These are phyloP conservation scores for Pachyuromys duprasi DNA, from an alignment of 2,797 vertebrate genomes.

Conservation along the genomic window DNA sequence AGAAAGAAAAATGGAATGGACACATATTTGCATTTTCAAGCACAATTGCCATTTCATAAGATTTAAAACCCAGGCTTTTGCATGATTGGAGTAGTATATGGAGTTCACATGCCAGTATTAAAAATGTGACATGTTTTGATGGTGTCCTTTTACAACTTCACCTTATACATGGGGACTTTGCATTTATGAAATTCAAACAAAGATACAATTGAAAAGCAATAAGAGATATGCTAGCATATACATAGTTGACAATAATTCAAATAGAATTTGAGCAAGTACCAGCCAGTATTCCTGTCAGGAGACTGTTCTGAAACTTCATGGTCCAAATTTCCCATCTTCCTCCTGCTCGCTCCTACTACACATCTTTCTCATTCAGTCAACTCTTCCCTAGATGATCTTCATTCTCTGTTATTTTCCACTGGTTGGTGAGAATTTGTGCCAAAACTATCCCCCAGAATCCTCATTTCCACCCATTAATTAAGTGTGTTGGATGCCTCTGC, in stretches of 20 bases:
- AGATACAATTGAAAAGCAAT: not conserved
- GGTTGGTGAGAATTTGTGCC: not conserved
- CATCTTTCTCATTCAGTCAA: not conserved
- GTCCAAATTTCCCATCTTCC: not conserved
- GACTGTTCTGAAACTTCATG: not conserved
- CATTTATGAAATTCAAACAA: slow-evolving; percentile 1
- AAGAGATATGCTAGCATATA: not conserved
- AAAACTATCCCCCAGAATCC: not conserved
- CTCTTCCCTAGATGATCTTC: not conserved
- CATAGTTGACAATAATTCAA: not conserved
- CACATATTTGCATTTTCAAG: not conserved
- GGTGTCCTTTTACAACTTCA: not conserved
- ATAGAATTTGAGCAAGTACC: not conserved
- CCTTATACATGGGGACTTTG: not conserved
- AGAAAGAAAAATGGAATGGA: not conserved
- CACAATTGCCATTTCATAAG: not conserved
- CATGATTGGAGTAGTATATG: not conserved
- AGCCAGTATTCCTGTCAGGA: not conserved
- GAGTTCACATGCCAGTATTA: not conserved
- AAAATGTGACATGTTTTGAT: not conserved
- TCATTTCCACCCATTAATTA: not conserved
- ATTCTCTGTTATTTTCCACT: not conserved
- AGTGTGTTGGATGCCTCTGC: not conserved
- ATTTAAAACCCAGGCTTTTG: not conserved
- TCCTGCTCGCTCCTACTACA: not conserved